A percentile compares a stretch with the other conserved stretches of the same genome.
Evolutionary conservation across 1,140 invertebrate genomes (phyloP).

Genomic region (Alviniconcha marisindica): DNA sequence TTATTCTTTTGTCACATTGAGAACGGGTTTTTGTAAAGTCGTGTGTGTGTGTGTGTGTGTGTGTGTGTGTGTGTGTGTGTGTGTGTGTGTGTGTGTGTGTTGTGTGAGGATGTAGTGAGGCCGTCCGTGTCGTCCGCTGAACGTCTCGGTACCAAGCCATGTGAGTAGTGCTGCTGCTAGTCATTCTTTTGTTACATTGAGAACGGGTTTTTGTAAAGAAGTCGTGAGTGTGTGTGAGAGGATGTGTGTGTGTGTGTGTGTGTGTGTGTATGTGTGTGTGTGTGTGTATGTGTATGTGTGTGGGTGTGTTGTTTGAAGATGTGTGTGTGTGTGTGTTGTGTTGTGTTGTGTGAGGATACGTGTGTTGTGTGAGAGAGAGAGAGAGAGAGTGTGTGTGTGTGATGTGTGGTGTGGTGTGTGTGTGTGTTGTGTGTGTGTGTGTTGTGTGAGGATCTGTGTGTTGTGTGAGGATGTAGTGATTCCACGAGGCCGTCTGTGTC

Average conservation of each 20-base stretch:
- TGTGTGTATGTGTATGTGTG: not conserved
- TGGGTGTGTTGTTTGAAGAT: too few relatives aligned
- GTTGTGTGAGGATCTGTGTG: too few relatives aligned
- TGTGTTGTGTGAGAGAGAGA: too few relatives aligned
- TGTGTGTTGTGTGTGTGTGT: too few relatives aligned
- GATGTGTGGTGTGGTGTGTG: too few relatives aligned
- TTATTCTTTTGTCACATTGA: not conserved
- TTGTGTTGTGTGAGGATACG: too few relatives aligned
- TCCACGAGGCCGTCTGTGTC: slow-evolving; percentile 84
- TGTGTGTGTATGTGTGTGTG: not conserved
- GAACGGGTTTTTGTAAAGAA: not conserved
- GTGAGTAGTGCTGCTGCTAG: slow-evolving; percentile 57
- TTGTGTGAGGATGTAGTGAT: slow-evolving; percentile 57
- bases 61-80: not conserved
- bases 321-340: too few relatives aligned
- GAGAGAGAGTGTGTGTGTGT: too few relatives aligned
- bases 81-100: not conserved
- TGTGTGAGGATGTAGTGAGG: slow-evolving; percentile 70
- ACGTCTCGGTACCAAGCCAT: slow-evolving; percentile 81
- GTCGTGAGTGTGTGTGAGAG: not conserved
- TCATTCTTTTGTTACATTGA: not conserved
- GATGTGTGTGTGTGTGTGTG: not conserved
- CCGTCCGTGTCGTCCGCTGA: slow-evolving; percentile 82
- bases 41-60: not conserved
- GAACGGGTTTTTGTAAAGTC: not conserved